These are phyloP conservation scores for Nephrotoma flavescens DNA, from an alignment of 2,888 invertebrate species.

Conservation along the genomic window DNA sequence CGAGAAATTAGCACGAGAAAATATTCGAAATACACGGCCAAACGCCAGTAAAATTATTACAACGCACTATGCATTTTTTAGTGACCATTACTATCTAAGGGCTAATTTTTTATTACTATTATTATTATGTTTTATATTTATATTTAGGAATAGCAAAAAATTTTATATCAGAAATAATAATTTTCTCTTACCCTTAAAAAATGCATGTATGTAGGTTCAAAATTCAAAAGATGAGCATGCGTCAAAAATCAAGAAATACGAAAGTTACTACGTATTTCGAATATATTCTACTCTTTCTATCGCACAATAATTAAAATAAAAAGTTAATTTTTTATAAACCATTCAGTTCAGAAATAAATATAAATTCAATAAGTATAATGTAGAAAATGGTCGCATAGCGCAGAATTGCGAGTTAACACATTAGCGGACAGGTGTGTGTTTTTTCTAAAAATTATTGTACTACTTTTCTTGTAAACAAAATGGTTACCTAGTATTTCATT, in stretches of 20 bases:
- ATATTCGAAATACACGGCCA: not conserved
- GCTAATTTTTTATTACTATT: not conserved
- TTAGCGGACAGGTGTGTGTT: not conserved
- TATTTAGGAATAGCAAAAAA: not conserved
- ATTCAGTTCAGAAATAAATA: not conserved
- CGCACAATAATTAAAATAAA: not conserved
- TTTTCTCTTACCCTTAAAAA: not conserved
- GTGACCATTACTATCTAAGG: not conserved
- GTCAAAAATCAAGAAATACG: not conserved
- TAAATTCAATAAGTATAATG: not conserved
- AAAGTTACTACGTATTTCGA: not conserved
- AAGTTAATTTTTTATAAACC: not conserved
- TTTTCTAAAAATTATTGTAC: not conserved
- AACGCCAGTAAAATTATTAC: not conserved
- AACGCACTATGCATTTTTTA: not conserved
- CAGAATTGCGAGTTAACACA: not conserved
- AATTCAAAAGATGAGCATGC: not conserved
- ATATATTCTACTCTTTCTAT: not conserved
- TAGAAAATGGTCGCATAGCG: not conserved
- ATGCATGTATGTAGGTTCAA: not conserved
- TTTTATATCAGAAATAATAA: not conserved
- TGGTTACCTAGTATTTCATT: not conserved
- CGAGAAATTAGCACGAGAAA: not conserved
- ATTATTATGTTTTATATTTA: not conserved
- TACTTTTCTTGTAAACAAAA: not conserved